Evolutionary conservation across 2,797 vertebrate species (phyloP).

Genomic region (Lerista edwardsae): DNA sequence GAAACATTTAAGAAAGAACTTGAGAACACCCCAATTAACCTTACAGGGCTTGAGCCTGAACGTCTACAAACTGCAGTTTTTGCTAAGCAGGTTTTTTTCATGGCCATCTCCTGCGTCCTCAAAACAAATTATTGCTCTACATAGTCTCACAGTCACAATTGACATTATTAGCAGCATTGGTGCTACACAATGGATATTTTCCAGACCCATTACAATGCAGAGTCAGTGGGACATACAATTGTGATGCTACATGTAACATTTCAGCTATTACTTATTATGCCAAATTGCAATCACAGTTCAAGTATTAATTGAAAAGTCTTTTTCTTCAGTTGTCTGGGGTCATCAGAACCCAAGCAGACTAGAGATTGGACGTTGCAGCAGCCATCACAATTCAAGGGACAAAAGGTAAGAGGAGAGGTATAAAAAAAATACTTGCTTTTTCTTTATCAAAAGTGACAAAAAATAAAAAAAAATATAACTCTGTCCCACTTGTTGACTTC

Average conservation of each 20-base stretch:
- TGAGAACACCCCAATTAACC: neutral
- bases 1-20: neutral
- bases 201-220: neutral
- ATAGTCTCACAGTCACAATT: neutral
- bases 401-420: constrained; percentile 16
- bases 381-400: neutral
- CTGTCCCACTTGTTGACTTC: no score
- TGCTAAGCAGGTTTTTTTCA: neutral
- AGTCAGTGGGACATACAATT: neutral
- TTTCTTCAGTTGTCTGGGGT: neutral
- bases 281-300: neutral
- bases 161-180: neutral
- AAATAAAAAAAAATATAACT: no score
- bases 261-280: neutral
- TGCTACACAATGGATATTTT: neutral
- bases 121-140: neutral
- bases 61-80: neutral
- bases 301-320: neutral
- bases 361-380: constrained; percentile 12
- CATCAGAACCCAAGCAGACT: neutral
- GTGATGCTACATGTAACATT: neutral
- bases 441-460: no score
- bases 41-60: neutral
- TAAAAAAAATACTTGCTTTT: neutral
- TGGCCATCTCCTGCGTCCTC: neutral